phyloP scores from a whole-genome alignment of 1,140 invertebrate genomes.

The Solen grandis region DNA sequence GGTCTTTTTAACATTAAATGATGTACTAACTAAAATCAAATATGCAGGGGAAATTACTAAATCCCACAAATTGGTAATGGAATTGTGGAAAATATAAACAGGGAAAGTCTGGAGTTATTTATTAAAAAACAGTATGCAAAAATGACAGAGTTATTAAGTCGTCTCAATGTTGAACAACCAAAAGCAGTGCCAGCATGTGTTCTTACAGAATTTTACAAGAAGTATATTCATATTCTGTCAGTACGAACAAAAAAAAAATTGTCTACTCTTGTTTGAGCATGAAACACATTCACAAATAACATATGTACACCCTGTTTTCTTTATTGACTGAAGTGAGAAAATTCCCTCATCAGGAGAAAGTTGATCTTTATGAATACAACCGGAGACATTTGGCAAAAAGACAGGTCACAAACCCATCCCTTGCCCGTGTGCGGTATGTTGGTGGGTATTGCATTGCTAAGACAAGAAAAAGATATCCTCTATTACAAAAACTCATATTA shows the following conservation, averaged over 20 bases:
- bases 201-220: not conserved
- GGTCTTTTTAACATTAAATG: not conserved
- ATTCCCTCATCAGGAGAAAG: conserved; percentile 5
- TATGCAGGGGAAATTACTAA: not conserved
- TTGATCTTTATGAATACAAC: not conserved
- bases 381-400: not conserved
- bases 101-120: not conserved
- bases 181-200: not conserved
- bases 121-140: not conserved
- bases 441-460: conserved; percentile 20
- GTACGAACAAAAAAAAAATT: not conserved
- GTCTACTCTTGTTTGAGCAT: conserved; percentile 20
- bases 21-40: not conserved
- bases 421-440: conserved; percentile 10
- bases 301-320: conserved; percentile 6
- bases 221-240: not conserved
- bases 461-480: not conserved
- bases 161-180: not conserved
- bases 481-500: not conserved
- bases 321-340: conserved; percentile 11
- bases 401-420: conserved; percentile 4
- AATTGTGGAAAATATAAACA: not conserved
- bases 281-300: not conserved
- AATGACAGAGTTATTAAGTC: not conserved
- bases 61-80: not conserved